phyloP scores from a whole-genome alignment of 2,888 invertebrate genomes.

The Tiphia femorata region DNA sequence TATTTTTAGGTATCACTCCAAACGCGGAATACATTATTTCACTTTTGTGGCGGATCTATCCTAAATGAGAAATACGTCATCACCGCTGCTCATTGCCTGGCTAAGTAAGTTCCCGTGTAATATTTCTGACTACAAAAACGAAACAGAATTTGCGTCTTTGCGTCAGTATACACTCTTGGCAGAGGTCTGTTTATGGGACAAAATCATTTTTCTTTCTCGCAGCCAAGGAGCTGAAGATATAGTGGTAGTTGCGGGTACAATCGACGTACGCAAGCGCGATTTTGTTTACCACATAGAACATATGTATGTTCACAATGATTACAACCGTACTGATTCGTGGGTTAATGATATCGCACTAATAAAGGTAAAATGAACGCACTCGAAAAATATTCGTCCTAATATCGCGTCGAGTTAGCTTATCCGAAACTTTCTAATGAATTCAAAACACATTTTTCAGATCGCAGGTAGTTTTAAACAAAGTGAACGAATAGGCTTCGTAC shows the following conservation, averaged over 20 bases:
- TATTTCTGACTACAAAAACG: background rate
- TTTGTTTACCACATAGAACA: slow-evolving; percentile 5
- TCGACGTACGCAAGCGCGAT: background rate
- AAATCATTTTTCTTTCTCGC: background rate
- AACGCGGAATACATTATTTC: background rate
- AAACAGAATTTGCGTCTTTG: background rate
- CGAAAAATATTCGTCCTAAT: background rate
- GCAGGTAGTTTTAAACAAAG: slow-evolving; percentile 11
- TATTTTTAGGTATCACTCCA: slow-evolving; percentile 49
- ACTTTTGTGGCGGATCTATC: slow-evolving; percentile 53
- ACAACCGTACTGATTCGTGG: slow-evolving; percentile 28
- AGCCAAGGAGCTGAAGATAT: too few relatives aligned
- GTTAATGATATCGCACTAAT: slow-evolving; percentile 56
- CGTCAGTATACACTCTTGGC: background rate
- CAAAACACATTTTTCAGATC: slow-evolving; percentile 21
- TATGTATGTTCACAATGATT: slow-evolving; percentile 33
- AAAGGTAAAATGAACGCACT: slow-evolving; percentile 32
- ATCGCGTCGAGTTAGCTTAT: too few relatives aligned
- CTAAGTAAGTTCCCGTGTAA: slow-evolving; percentile 11
- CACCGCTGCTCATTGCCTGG: slow-evolving; percentile 53
- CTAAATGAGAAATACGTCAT: slow-evolving; percentile 41
- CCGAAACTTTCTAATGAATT: too few relatives aligned
- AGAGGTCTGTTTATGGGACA: too few relatives aligned
- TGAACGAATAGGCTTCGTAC: slow-evolving; percentile 54
- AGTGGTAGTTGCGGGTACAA: slow-evolving; percentile 40